Conservation (phyloP, 2,888 invertebrate genomes). For the Copidosoma aretas region DNA sequence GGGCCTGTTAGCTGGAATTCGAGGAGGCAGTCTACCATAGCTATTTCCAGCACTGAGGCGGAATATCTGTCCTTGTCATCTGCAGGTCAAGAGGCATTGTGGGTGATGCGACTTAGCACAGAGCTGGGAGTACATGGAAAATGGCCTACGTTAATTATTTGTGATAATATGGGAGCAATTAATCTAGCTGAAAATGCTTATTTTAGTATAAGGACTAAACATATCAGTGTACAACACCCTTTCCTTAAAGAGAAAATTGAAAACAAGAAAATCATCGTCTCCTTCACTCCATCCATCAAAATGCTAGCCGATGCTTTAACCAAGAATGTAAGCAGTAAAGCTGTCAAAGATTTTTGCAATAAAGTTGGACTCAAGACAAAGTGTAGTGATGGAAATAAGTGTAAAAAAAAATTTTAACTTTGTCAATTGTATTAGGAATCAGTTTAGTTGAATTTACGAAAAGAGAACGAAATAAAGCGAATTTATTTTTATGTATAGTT, state of each 20-base stretch:
- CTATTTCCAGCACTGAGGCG: conserved; percentile 40
- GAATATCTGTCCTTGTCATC: conserved; percentile 25
- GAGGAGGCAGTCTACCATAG: conserved; percentile 38
- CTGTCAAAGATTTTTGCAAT: too few species aligned
- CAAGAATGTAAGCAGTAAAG: too few species aligned
- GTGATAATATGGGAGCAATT: conserved; percentile 4
- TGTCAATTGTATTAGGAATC: too few species aligned
- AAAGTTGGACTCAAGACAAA: too few species aligned
- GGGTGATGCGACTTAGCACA: background rate
- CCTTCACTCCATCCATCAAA: too few species aligned
- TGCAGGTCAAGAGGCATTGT: background rate
- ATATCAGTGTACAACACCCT: background rate
- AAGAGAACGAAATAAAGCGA: too few species aligned
- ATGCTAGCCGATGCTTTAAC: too few species aligned
- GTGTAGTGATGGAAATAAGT: too few species aligned
- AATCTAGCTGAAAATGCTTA: background rate
- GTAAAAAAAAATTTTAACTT: too few species aligned
- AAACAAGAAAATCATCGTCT: background rate
- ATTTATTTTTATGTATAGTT: too few species aligned
- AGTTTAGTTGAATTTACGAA: too few species aligned
- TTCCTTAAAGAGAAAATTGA: background rate
- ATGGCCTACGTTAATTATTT: background rate
- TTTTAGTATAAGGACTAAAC: background rate
- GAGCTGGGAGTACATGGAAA: background rate
- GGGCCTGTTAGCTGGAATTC: conserved; percentile 41